Evolutionary conservation across 2,888 invertebrate species (phyloP), one percentile per base, ranked within the genome.

Genomic region (Eucera pruinosa): DNA sequence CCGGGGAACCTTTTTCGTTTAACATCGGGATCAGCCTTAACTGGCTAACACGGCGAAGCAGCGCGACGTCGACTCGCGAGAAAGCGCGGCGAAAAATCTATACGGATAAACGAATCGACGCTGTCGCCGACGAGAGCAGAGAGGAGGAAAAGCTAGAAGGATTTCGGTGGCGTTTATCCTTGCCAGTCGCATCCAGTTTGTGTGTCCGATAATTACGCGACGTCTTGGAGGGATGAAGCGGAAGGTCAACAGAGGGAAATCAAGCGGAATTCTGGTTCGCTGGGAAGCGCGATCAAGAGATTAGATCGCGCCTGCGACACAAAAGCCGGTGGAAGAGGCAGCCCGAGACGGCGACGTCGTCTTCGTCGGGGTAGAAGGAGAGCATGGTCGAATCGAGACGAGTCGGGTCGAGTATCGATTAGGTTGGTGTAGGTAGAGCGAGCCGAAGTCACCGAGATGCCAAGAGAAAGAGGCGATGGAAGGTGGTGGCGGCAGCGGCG

Each of bases 371-470:
- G 79, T n/a, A n/a, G 68, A 62, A 64, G 66, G 7, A 54, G 67
- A 77, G 62, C 41, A 62, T 60, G 47, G 74, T 86, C 73, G 84
- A 86, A 86, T 84, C 77, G 86, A 78, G 81, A 85, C 73, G 78
- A 81, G 83, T 68, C 79, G 79, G 84, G 79, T 86, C 81, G 84
- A 81, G 81, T 85, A 85, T 85, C 84, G 84, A 85, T 84, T 84
- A 83, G 84, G 81, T 86, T 78, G 81, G 75, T 81, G 69, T 81
- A 85, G 81, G 75, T 80, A 82, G 83, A 80, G 61, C 64, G 83
- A 72, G 68, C 47, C 70, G 54, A 83, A 84, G 84, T 86, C 81
- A 83, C 77, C 81, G 70, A 81, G 86, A 79, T 75, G 86, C 78
- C 80, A 80, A 60, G 85, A 85, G 82, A 76, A 83, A 82, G 82